phyloP scores from a whole-genome alignment of 2,888 invertebrate species.

The Lordiphosa fenestrarum region DNA sequence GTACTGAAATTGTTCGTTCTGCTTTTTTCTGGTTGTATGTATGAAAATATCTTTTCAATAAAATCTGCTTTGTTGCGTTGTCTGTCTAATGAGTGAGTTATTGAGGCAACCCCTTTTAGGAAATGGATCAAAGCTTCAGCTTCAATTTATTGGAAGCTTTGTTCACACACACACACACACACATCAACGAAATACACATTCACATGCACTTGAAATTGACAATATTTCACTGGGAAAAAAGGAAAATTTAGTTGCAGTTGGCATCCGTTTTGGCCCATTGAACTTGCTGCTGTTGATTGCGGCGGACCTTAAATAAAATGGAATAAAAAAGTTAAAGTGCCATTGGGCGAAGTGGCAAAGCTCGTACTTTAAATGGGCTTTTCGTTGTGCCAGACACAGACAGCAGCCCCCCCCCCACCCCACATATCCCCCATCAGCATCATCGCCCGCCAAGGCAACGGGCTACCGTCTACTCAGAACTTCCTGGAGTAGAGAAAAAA shows the following conservation, averaged over 20 bases:
- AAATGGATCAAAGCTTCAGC: no score
- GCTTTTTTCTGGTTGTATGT: no score
- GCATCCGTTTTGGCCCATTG: slow-evolving; percentile 60
- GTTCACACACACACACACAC: slow-evolving; percentile 5
- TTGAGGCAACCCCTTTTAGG: no score
- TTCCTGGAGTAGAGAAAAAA: slow-evolving; percentile 34
- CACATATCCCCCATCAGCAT: no score
- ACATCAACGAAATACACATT: slow-evolving; percentile 5
- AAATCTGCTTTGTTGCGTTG: no score
- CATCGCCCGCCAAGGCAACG: no score
- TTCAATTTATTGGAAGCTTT: not conserved
- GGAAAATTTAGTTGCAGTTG: slow-evolving; percentile 68
- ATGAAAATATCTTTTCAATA: no score
- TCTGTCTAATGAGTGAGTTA: no score
- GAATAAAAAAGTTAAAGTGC: slow-evolving; percentile 28
- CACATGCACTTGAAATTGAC: slow-evolving; percentile 59
- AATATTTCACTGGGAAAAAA: slow-evolving; percentile 68
- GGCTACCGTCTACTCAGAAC: slow-evolving; percentile 1
- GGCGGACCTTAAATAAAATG: slow-evolving; percentile 29
- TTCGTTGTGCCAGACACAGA: slow-evolving; percentile 3
- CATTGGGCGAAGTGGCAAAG: slow-evolving; percentile 14
- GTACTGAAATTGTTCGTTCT: no score
- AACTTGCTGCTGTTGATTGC: slow-evolving; percentile 66
- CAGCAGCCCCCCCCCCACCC: not conserved
- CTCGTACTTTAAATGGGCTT: slow-evolving; percentile 38